Base-by-base conservation (phyloP, 2,113 vertebrate species). In the Alligator mississippiensis region DNA sequence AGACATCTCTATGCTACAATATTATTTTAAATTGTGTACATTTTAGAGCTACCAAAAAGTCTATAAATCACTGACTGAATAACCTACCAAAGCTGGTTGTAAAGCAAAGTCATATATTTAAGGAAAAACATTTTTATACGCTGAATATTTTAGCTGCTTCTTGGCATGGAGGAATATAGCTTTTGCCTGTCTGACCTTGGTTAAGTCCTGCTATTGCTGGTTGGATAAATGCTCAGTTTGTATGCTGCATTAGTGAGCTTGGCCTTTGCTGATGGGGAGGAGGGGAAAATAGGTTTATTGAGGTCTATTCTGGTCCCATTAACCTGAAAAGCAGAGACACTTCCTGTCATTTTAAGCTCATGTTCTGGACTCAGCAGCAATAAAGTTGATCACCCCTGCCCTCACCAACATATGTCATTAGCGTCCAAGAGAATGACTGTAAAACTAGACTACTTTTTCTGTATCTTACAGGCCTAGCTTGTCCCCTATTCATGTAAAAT, bases 291-390 rank as follows among this genome's bases (percentile, higher is more conserved):
- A 78, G 21, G 28, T 95, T 91, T 90, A 90, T 88, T 89, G 85
- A 93, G 38, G 77, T 95, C 90, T 93, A 77, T 91, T 92, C 87
- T 85, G 77, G 81, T 78, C 28, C 80, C 87, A 96, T 97, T 97
- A 96, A 89, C 64, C 79, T 95, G 87, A 93, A 96, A 79, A 92
- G 60, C 74, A 75, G 58, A 88, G 84, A 80, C 84, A 96, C 6
- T 96, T 92, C 89, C 55, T 96, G 77, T 97, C 93, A 95, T 81
- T 96, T 95, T 95, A 93, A 96, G 76, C 72, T 79, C 77, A 16
- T 80, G 76, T 96, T 93, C 76, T 74, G 16, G 64, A 78, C 91
- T 95, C 72, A 91, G 61, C 18, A 87, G 62, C 88, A 92, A 86
- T 93, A 83, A 90, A 93, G 77, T 89, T 13, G 21, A 79, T 85